Percentiles rank a stretch among this genome's conserved stretches.
Evolutionary conservation across 2,888 invertebrate species (phyloP).

Genomic region (Notocelia uddmanniana): DNA sequence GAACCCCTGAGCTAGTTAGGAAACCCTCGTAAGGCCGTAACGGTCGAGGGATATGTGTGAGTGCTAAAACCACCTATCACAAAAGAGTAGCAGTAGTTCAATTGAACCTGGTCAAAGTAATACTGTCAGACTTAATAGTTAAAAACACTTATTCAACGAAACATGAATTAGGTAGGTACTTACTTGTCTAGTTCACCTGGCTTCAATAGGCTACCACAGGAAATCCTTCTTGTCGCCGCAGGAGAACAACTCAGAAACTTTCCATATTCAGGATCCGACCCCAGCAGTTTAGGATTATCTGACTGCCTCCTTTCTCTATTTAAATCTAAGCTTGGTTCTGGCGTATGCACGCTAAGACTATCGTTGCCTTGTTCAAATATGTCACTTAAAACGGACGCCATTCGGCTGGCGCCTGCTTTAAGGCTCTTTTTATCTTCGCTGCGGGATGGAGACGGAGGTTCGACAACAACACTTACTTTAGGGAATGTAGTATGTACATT

Average conservation of each 20-base stretch:
- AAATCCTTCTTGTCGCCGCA: slow-evolving; percentile 95
- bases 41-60: too few species aligned
- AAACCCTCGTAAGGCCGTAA: too few species aligned
- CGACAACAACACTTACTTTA: slow-evolving; percentile 90
- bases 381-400: slow-evolving; percentile 81
- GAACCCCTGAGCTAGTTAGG: too few species aligned
- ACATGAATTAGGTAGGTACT: slow-evolving; percentile 61
- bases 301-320: slow-evolving; percentile 80
- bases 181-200: slow-evolving; percentile 88
- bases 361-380: slow-evolving; percentile 77
- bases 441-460: slow-evolving; percentile 90
- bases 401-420: slow-evolving; percentile 72
- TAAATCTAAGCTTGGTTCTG: slow-evolving; percentile 78
- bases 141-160: not conserved
- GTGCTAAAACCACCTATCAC: too few species aligned
- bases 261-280: slow-evolving; percentile 87
- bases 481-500: slow-evolving; percentile 78
- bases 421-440: slow-evolving; percentile 85
- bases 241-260: slow-evolving; percentile 91
- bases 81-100: too few species aligned
- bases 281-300: slow-evolving; percentile 87
- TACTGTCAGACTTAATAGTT: too few species aligned
- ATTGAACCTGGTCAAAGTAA: too few species aligned
- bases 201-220: slow-evolving; percentile 95
- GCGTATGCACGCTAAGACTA: slow-evolving; percentile 75